Percentiles rank a stretch among this genome's conserved stretches.
These are phyloP conservation scores for Clarias laeviceps DNA, from an alignment of 2,797 vertebrate genomes.

Conservation along the genomic window DNA sequence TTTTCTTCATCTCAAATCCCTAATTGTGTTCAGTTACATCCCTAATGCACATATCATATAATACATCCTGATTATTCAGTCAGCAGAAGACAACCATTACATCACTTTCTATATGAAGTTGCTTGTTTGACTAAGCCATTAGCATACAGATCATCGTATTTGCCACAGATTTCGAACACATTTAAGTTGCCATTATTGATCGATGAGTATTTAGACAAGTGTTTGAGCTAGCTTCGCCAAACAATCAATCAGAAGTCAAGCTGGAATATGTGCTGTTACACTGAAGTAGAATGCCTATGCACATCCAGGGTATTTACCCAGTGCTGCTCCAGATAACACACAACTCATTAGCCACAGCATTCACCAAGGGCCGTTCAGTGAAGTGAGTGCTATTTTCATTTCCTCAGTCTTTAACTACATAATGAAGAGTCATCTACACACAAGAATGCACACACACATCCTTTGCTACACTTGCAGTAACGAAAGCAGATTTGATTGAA, in stretches of 20 bases:
- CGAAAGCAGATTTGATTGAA: conserved; percentile 25
- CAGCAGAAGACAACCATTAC: background rate
- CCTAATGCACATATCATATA: background rate
- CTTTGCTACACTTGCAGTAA: conserved; percentile 14
- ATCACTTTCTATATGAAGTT: background rate
- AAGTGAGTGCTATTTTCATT: conserved; percentile 19
- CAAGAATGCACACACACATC: conserved; percentile 1
- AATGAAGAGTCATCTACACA: conserved; percentile 21
- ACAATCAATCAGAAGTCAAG: conserved; percentile 47
- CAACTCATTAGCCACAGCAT: conserved; percentile 26
- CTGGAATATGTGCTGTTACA: conserved; percentile 33
- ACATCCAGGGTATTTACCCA: conserved; percentile 35
- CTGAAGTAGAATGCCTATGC: conserved; percentile 13
- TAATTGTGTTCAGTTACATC: background rate
- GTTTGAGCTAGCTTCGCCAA: conserved; percentile 47
- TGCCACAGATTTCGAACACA: conserved; percentile 20
- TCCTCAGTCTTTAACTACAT: conserved; percentile 32
- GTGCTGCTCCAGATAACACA: conserved; percentile 31
- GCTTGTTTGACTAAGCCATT: conserved; percentile 12
- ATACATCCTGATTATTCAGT: background rate
- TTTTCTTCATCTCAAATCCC: background rate
- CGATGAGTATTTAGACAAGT: conserved; percentile 27
- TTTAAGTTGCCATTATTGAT: conserved; percentile 25
- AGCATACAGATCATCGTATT: background rate
- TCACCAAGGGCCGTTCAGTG: conserved; percentile 17